Conservation (phyloP, 2,888 invertebrate genomes). For the Brachyptera risi region DNA sequence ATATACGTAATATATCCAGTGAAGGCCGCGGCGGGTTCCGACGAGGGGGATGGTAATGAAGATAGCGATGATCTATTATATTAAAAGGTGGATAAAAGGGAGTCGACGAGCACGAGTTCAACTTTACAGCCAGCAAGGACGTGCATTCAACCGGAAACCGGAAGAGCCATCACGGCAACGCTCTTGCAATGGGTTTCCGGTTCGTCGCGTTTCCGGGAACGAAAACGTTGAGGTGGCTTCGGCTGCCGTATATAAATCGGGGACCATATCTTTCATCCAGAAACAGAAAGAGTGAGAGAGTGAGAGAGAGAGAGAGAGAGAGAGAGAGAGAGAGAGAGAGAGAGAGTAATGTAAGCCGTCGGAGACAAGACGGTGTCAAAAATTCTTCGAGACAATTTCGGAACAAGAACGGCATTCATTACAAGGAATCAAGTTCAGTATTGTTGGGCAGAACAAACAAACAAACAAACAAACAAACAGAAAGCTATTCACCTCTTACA, state of each 20-base stretch:
- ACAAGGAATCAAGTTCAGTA: background rate
- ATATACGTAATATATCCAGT: too few relatives aligned
- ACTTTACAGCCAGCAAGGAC: slow-evolving; percentile 15
- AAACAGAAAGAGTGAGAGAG: too few relatives aligned
- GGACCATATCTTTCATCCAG: background rate
- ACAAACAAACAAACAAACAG: too few relatives aligned
- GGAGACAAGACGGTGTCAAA: too few relatives aligned
- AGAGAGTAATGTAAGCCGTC: too few relatives aligned
- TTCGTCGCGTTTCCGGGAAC: slow-evolving; percentile 19
- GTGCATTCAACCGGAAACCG: slow-evolving; percentile 20
- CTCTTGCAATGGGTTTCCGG: slow-evolving; percentile 21
- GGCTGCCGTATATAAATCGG: background rate
- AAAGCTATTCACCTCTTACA: background rate
- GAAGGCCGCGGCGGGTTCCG: too few relatives aligned
- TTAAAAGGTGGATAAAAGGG: slow-evolving; percentile 11
- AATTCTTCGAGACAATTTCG: background rate
- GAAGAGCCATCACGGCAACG: slow-evolving; percentile 20
- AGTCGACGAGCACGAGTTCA: background rate
- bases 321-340: too few relatives aligned
- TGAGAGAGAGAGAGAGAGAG: too few relatives aligned
- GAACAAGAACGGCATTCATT: background rate
- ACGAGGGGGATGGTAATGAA: slow-evolving; percentile 23
- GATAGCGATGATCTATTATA: slow-evolving; percentile 21
- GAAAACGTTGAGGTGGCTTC: background rate
- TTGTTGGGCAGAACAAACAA: too few relatives aligned